phyloP scores from a whole-genome alignment of 37 sponge, comb jelly and placozoan genomes.

The Ephydatia muelleri region DNA sequence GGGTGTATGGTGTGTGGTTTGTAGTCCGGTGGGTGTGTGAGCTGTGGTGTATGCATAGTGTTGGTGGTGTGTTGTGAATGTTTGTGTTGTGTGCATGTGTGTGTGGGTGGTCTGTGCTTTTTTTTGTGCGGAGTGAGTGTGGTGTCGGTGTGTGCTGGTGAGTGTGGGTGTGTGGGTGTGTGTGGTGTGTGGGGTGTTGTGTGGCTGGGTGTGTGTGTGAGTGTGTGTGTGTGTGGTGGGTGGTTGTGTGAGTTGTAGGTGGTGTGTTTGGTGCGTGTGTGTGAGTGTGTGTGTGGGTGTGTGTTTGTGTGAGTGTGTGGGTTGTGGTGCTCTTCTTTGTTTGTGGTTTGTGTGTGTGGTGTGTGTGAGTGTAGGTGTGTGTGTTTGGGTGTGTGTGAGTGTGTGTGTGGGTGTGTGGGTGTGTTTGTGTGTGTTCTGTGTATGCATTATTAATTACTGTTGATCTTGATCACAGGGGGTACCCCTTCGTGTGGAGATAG shows the following conservation, averaged over 20 bases:
- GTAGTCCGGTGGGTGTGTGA: conserved; percentile 16
- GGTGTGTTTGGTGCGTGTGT: neutral
- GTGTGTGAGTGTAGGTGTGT: no score
- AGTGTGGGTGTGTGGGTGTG: conserved; percentile 2
- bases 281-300: neutral
- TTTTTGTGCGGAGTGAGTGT: conserved; percentile 57
- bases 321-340: no score
- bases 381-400: no score
- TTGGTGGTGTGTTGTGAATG: no score
- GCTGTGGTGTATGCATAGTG: conserved; percentile 55
- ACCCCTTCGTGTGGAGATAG: conserved; percentile 91
- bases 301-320: no score
- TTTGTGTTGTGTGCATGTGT: no score
- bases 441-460: neutral
- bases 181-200: conserved; percentile 8
- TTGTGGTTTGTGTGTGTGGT: no score
- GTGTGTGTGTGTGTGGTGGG: neutral
- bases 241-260: neutral
- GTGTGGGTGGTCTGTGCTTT: no score
- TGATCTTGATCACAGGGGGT: conserved; percentile 78
- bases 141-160: conserved; percentile 52
- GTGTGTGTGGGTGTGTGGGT: no score
- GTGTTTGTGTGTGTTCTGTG: no score
- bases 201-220: conserved; percentile 1
- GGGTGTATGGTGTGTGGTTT: no score